phyloP scores from a whole-genome alignment of 1,140 invertebrate species.

The Myzus persicae region DNA sequence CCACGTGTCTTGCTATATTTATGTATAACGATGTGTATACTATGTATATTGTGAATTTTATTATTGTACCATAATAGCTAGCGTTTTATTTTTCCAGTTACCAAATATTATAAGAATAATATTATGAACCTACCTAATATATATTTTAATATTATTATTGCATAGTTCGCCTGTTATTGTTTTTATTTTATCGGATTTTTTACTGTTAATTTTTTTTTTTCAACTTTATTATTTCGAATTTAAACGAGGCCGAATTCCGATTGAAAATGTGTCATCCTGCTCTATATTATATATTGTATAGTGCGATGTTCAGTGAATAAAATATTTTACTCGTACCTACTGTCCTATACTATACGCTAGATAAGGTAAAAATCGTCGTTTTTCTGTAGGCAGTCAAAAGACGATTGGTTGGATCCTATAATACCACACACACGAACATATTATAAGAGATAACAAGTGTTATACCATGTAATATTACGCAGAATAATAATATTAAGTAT shows the following conservation, averaged over 20 bases:
- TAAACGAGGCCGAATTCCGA: background rate
- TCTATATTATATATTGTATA: background rate
- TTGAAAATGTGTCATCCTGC: background rate
- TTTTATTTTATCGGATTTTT: conserved; percentile 48
- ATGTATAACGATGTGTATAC: background rate
- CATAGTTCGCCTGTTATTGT: conserved; percentile 30
- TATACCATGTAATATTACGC: background rate
- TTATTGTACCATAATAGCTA: background rate
- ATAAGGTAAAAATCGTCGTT: background rate
- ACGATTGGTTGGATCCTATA: background rate
- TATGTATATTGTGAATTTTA: background rate
- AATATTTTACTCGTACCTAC: conserved; percentile 28
- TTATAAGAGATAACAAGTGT: background rate
- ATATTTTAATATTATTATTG: conserved; percentile 11
- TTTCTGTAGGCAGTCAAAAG: background rate
- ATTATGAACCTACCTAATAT: no score
- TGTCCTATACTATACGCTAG: background rate
- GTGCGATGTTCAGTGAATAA: background rate
- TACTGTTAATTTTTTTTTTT: conserved; percentile 34
- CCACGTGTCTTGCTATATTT: conserved; percentile 10
- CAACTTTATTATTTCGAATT: background rate
- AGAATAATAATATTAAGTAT: no score
- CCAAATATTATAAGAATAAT: conserved; percentile 7
- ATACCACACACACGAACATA: background rate
- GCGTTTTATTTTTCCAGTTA: conserved; percentile 53